Percentiles rank a stretch among this genome's conserved stretches.
Evolutionary conservation across 2,797 vertebrate genomes (phyloP).

Genomic region (Glyptemys insculpta): DNA sequence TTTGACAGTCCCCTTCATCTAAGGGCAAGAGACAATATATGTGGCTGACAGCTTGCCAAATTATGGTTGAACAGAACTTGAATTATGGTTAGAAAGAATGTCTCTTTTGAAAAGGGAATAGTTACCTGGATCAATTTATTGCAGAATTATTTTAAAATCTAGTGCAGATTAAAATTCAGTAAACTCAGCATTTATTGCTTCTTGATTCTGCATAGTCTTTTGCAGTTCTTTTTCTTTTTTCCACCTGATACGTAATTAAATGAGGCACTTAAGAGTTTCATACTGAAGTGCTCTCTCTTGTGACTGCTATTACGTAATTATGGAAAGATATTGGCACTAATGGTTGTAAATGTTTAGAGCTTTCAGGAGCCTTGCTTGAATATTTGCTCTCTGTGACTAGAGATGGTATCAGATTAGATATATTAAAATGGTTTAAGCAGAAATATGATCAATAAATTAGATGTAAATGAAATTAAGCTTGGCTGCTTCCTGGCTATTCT

Average conservation of each 20-base stretch:
- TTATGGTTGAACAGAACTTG: background rate
- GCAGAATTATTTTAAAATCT: background rate
- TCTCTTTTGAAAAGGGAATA: background rate
- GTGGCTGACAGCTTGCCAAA: background rate
- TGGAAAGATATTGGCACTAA: background rate
- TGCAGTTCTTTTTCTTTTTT: background rate
- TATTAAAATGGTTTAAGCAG: background rate
- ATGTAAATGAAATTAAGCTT: background rate
- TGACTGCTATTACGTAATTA: background rate
- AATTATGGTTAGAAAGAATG: background rate
- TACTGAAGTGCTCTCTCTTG: background rate
- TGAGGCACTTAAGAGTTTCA: background rate
- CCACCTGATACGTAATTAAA: background rate
- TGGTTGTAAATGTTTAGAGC: background rate
- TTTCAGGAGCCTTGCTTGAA: background rate
- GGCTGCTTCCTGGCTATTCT: background rate
- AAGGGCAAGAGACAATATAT: background rate
- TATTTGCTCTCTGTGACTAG: background rate
- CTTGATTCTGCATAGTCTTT: background rate
- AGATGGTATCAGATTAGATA: background rate
- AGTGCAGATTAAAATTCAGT: background rate
- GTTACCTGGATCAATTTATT: background rate
- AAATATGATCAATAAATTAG: slow-evolving; percentile 14
- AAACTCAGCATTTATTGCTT: background rate
- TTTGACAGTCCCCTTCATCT: background rate